These are phyloP conservation scores for Clepsis dumicolana DNA, from an alignment of 2,888 invertebrate genomes.

Conservation along the genomic window DNA sequence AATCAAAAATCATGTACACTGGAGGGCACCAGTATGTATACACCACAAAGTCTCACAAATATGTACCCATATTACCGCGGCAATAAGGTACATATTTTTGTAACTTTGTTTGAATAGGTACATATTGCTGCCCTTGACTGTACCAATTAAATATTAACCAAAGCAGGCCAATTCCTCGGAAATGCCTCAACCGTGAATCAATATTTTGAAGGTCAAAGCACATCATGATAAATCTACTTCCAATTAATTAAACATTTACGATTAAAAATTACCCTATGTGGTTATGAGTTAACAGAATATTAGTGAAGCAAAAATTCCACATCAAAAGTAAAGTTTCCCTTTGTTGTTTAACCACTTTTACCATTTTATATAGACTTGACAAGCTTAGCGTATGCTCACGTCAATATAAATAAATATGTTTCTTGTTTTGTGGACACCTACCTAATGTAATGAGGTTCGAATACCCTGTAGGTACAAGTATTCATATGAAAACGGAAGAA, in stretches of 20 bases:
- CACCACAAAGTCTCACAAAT: too few species aligned
- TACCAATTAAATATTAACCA: not conserved
- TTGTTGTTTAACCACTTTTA: not conserved
- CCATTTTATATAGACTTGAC: not conserved
- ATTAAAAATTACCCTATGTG: not conserved
- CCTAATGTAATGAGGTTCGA: too few species aligned
- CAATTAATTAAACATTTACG: not conserved
- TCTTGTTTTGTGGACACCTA: too few species aligned
- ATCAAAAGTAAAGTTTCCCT: not conserved
- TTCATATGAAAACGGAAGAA: too few species aligned
- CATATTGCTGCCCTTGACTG: too few species aligned
- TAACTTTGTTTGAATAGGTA: not conserved
- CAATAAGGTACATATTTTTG: not conserved
- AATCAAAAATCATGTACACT: too few species aligned
- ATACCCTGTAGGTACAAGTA: too few species aligned
- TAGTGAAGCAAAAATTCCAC: not conserved
- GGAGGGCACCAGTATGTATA: too few species aligned
- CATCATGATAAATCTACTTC: not conserved
- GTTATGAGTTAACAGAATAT: not conserved
- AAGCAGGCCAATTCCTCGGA: not conserved
- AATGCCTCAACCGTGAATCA: not conserved
- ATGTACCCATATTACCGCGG: too few species aligned
- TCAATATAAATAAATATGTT: too few species aligned
- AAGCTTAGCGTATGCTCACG: too few species aligned
- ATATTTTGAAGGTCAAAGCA: constrained; percentile 1